Conservation (phyloP, 2,113 vertebrate species). For the Rhinopomastus cyanomelas region DNA sequence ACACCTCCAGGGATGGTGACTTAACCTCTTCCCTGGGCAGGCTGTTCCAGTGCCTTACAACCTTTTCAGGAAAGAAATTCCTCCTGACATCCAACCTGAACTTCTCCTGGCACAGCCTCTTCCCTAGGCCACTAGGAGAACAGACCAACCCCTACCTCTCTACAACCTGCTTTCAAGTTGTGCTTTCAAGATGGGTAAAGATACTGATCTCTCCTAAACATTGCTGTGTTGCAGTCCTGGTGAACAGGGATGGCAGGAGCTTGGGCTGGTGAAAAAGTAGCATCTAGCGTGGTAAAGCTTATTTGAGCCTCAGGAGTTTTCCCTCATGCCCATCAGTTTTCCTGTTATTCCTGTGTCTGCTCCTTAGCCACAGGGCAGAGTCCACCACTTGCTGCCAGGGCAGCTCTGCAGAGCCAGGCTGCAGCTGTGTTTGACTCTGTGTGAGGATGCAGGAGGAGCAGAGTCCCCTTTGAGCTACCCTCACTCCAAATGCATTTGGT, state of each 20-base stretch:
- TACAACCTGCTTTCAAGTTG: no score
- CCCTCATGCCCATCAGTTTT: background rate
- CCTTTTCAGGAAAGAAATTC: no score
- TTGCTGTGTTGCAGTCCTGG: background rate
- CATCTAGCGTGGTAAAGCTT: background rate
- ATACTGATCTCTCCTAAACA: background rate
- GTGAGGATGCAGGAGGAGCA: background rate
- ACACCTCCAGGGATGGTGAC: no score
- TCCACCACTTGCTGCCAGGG: background rate
- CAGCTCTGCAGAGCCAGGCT: background rate
- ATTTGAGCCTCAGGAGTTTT: background rate
- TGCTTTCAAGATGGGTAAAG: background rate
- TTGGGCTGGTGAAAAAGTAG: background rate
- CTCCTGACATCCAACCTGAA: no score
- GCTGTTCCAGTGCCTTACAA: no score
- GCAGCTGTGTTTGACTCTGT: accelerated
- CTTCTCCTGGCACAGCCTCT: no score
- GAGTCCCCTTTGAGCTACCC: background rate
- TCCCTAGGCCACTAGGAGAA: no score
- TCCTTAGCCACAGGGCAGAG: background rate
- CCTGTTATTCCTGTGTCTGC: background rate
- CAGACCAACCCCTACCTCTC: no score
- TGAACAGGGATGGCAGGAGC: background rate
- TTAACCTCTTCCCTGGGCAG: no score
- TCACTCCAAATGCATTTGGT: background rate